Conservation (phyloP, 2,797 vertebrate species). For the Scolopax rusticola region DNA sequence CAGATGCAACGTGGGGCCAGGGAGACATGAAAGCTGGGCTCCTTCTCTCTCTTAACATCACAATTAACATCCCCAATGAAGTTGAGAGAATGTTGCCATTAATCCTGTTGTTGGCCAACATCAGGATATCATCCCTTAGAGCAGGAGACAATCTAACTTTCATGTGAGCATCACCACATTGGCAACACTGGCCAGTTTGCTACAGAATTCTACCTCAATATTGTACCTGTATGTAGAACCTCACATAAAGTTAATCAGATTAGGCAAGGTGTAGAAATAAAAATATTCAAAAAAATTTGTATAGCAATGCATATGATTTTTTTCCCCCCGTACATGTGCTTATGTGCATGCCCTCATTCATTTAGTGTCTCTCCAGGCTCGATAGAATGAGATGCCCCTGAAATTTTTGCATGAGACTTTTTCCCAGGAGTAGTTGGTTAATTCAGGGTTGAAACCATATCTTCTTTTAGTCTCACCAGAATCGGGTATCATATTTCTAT, state of each 20-base stretch:
- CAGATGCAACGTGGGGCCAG: background rate
- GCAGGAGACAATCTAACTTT: background rate
- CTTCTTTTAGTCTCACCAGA: background rate
- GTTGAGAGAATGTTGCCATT: background rate
- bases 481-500: background rate
- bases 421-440: background rate
- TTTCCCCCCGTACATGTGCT: rapidly evolving
- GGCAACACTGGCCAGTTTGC: background rate
- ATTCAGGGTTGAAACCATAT: background rate
- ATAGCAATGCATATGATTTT: background rate
- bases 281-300: background rate
- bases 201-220: background rate
- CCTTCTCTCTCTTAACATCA: background rate
- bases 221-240: background rate
- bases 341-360: background rate
- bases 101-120: background rate
- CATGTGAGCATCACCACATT: background rate
- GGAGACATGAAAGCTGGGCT: rapidly evolving
- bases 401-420: background rate
- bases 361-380: background rate
- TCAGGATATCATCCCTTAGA: rapidly evolving
- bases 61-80: rapidly evolving
- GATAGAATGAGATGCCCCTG: background rate
- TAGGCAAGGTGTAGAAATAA: background rate
- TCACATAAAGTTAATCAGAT: background rate